These are phyloP conservation scores for Cossypha polioptera DNA, from an alignment of 2,797 vertebrate genomes.

Conservation along the genomic window DNA sequence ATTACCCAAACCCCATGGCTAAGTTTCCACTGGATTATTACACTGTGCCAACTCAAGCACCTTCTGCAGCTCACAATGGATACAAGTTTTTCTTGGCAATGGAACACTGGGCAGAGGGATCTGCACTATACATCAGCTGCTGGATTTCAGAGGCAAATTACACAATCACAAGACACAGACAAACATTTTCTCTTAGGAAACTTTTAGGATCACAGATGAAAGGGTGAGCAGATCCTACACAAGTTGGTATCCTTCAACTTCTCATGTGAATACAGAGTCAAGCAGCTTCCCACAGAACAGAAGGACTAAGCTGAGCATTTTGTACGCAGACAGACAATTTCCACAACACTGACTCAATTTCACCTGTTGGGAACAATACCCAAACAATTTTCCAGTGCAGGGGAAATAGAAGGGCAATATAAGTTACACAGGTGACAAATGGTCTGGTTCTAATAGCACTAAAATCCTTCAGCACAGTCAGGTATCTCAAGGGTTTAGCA, in stretches of 20 bases:
- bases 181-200: neutral
- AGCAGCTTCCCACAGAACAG: neutral
- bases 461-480: neutral
- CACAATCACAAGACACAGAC: neutral
- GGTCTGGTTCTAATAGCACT: neutral
- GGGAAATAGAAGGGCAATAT: neutral
- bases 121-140: neutral
- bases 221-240: neutral
- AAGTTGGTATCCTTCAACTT: neutral
- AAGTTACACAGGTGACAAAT: neutral
- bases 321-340: neutral
- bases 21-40: neutral
- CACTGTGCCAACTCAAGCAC: neutral
- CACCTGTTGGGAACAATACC: neutral
- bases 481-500: neutral
- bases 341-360: neutral
- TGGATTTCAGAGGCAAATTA: neutral
- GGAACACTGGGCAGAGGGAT: neutral
- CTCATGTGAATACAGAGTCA: neutral
- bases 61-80: neutral
- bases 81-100: neutral
- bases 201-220: neutral
- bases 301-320: neutral
- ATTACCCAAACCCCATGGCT: neutral
- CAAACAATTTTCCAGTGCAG: neutral